Evolutionary conservation across 2,113 vertebrate species (phyloP).

Genomic region (Hydropotes inermis): DNA sequence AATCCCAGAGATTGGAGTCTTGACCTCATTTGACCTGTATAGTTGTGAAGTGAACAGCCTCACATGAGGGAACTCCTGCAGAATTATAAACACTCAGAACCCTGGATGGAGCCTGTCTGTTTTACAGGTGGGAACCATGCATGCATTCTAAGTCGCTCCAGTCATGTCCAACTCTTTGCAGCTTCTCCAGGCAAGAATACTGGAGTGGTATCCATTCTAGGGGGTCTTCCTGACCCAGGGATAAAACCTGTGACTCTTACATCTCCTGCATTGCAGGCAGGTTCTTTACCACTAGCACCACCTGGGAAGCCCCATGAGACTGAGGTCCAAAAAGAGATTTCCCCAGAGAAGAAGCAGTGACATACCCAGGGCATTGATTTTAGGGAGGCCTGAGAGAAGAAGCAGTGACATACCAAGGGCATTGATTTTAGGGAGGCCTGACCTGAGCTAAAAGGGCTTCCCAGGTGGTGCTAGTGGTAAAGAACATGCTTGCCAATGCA

Average conservation of each 20-base stretch:
- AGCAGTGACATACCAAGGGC: background rate
- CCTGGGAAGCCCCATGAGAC: background rate
- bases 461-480: background rate
- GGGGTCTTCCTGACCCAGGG: background rate
- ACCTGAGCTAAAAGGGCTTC: background rate
- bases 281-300: background rate
- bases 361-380: background rate
- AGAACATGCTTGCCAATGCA: background rate
- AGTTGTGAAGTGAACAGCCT: background rate
- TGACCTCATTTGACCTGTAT: conserved; percentile 13
- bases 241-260: background rate
- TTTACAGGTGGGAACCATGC: background rate
- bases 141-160: background rate
- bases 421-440: background rate
- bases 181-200: background rate
- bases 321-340: background rate
- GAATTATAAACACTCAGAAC: background rate
- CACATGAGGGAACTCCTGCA: background rate
- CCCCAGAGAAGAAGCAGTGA: background rate
- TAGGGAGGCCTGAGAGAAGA: background rate
- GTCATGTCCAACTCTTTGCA: background rate
- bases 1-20: background rate
- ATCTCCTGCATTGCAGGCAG: background rate
- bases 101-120: background rate
- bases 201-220: background rate